A percentile compares a stretch with the other conserved stretches of the same genome.
phyloP scores from a whole-genome alignment of 1,140 invertebrate genomes.

The Dendrolimus punctatus region DNA sequence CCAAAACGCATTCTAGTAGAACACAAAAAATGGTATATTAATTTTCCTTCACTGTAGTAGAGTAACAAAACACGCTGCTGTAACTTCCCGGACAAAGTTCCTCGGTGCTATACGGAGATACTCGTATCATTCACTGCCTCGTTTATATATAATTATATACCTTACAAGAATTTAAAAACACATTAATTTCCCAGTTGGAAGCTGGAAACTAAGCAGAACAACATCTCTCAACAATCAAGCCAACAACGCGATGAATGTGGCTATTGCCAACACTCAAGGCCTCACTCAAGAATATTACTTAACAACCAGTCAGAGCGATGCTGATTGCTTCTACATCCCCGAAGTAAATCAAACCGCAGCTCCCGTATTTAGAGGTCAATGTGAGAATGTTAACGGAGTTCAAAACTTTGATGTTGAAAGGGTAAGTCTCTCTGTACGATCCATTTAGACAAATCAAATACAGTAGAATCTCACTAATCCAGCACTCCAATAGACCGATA shows the following conservation, averaged over 20 bases:
- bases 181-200: conserved; percentile 31
- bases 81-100: no score
- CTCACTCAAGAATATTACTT: conserved; percentile 37
- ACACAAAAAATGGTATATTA: neutral
- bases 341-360: conserved; percentile 22
- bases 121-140: no score
- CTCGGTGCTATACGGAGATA: no score
- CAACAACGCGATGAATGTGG: conserved; percentile 22
- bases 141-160: no score
- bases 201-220: conserved; percentile 50
- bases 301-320: conserved; percentile 34
- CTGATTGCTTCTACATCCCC: conserved; percentile 52
- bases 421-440: conserved; percentile 22
- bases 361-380: conserved; percentile 41
- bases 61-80: no score
- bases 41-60: no score
- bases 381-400: conserved; percentile 32
- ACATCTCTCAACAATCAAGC: conserved; percentile 22
- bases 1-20: neutral
- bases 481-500: no score
- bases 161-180: no score
- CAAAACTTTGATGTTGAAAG: conserved; percentile 34
- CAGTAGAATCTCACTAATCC: no score
- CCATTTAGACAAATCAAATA: no score
- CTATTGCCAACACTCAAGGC: conserved; percentile 39